Evolutionary conservation across 1,140 invertebrate genomes (phyloP).

Genomic region (Andricus grossulariae): DNA sequence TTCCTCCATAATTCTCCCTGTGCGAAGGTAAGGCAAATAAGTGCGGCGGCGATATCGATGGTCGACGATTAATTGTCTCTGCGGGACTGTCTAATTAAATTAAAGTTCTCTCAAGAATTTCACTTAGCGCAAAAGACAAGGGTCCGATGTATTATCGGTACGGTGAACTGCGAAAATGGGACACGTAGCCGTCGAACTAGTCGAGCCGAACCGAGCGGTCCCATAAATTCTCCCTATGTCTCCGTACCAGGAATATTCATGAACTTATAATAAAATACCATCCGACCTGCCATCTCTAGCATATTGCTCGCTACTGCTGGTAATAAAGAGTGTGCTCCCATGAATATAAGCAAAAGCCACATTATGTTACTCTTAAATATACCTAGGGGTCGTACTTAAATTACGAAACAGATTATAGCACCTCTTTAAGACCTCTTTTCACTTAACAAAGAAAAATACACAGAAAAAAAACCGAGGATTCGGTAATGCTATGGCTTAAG

Average conservation of each 20-base stretch:
- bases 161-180: conserved; percentile 31
- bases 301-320: neutral
- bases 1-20: too few relatives aligned
- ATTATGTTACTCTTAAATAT: too few relatives aligned
- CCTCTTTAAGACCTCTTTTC: too few relatives aligned
- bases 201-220: neutral
- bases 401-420: too few relatives aligned
- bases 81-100: conserved; percentile 63
- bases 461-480: too few relatives aligned
- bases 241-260: conserved; percentile 55
- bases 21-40: conserved; percentile 15
- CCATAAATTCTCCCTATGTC: neutral
- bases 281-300: neutral
- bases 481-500: too few relatives aligned
- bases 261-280: conserved; percentile 56
- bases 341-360: too few relatives aligned
- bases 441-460: too few relatives aligned
- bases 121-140: conserved; percentile 58
- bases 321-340: too few relatives aligned
- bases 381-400: too few relatives aligned
- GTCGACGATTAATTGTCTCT: conserved; percentile 59
- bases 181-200: neutral
- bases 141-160: conserved; percentile 63
- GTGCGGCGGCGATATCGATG: conserved; percentile 49
- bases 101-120: conserved; percentile 66